Percentiles rank a stretch among this genome's conserved stretches.
Conservation (phyloP, 2,797 vertebrate genomes). For the Lepidocolaptes lacrymiger region DNA sequence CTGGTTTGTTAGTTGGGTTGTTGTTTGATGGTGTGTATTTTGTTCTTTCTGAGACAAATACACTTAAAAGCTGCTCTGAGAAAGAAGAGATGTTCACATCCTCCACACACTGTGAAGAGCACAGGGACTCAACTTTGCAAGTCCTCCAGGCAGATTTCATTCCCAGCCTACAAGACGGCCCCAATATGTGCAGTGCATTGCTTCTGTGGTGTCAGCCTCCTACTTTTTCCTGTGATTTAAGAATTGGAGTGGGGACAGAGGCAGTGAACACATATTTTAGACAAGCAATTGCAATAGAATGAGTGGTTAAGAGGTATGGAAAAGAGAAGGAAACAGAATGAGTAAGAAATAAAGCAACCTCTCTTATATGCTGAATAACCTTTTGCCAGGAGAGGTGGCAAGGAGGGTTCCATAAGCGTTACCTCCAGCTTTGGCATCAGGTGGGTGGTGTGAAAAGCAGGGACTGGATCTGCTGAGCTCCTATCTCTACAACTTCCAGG, state of each 20-base stretch:
- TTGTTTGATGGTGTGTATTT: not conserved
- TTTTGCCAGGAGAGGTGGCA: not conserved
- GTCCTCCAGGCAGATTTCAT: not conserved
- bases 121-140: not conserved
- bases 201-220: not conserved
- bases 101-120: not conserved
- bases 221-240: not conserved
- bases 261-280: not conserved
- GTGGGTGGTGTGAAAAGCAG: not conserved
- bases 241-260: not conserved
- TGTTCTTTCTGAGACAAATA: not conserved
- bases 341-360: not conserved
- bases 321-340: not conserved
- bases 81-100: not conserved
- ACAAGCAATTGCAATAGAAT: not conserved
- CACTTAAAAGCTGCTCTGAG: not conserved
- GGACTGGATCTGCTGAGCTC: not conserved
- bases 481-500: not conserved
- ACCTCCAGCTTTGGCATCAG: not conserved
- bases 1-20: not conserved
- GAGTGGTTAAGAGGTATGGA: not conserved
- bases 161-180: not conserved
- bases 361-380: not conserved
- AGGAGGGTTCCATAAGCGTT: not conserved
- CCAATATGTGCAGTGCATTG: rapidly evolving